Conservation (phyloP, 2,113 vertebrate species). For the Carassius carassius region DNA sequence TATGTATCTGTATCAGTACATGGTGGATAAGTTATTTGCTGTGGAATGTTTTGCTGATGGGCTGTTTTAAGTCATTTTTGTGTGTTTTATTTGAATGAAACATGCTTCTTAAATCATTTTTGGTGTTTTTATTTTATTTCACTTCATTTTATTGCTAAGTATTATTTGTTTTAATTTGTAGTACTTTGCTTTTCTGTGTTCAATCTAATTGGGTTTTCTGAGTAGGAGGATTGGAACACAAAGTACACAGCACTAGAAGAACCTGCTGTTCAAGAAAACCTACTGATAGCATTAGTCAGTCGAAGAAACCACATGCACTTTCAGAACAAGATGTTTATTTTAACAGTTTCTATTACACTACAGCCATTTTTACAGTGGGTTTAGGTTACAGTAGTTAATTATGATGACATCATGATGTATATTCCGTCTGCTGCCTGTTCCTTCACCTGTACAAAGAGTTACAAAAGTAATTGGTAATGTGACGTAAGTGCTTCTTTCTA, state of each 20-base stretch:
- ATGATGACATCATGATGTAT: not conserved
- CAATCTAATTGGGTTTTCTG: not conserved
- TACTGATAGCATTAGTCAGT: not conserved
- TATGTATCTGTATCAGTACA: no score
- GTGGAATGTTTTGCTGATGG: not conserved
- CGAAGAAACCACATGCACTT: not conserved
- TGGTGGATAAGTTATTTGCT: not conserved
- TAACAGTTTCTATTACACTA: not conserved
- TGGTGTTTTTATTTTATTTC: not conserved
- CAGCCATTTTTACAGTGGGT: not conserved
- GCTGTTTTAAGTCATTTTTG: not conserved
- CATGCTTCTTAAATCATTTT: no score
- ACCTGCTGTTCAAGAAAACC: constrained; percentile 60
- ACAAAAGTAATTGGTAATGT: not conserved
- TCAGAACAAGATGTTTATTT: not conserved
- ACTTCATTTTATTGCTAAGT: no score
- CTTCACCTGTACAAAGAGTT: not conserved
- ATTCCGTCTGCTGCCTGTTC: not conserved
- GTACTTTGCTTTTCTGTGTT: not conserved
- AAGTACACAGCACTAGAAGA: constrained; percentile 22
- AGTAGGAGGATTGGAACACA: not conserved
- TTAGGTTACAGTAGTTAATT: not conserved
- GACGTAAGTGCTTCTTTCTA: not conserved
- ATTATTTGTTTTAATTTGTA: not conserved
- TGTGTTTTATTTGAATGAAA: not conserved